phyloP scores from a whole-genome alignment of 2,797 vertebrate species.

The Lagodon rhomboides region DNA sequence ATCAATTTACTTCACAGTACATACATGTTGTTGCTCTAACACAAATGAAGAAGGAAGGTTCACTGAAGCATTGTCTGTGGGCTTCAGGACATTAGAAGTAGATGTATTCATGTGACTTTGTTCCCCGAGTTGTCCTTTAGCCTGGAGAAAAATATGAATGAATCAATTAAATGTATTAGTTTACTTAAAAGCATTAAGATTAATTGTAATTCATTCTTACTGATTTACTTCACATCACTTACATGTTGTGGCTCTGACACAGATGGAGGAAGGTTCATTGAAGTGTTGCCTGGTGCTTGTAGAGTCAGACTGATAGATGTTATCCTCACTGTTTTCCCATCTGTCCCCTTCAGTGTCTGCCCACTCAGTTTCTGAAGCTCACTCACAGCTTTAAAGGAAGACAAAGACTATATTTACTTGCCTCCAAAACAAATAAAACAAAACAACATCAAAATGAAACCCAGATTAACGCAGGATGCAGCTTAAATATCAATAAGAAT shows the following conservation, averaged over 20 bases:
- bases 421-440: no score
- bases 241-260: conserved; percentile 8
- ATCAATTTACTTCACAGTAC: conserved; percentile 6
- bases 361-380: background rate
- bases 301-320: background rate
- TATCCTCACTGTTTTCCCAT: background rate
- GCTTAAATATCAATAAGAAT: no score
- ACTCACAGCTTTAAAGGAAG: conserved; percentile 9
- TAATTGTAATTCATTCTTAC: no score
- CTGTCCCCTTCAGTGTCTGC: fast-evolving
- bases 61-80: background rate
- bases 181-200: no score
- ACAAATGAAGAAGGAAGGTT: background rate
- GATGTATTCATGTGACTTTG: no score
- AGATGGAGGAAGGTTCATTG: fast-evolving
- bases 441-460: no score
- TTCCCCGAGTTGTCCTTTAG: no score
- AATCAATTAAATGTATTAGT: no score
- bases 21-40: conserved; percentile 19
- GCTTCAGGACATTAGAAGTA: no score
- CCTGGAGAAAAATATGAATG: no score
- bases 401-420: background rate
- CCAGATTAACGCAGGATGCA: background rate
- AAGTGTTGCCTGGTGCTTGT: background rate
- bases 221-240: no score